Percentiles rank a stretch among this genome's conserved stretches.
These are phyloP conservation scores for Apostichopus japonicus DNA, from an alignment of 35 echinoderm and acorn worm species.

Conservation along the genomic window DNA sequence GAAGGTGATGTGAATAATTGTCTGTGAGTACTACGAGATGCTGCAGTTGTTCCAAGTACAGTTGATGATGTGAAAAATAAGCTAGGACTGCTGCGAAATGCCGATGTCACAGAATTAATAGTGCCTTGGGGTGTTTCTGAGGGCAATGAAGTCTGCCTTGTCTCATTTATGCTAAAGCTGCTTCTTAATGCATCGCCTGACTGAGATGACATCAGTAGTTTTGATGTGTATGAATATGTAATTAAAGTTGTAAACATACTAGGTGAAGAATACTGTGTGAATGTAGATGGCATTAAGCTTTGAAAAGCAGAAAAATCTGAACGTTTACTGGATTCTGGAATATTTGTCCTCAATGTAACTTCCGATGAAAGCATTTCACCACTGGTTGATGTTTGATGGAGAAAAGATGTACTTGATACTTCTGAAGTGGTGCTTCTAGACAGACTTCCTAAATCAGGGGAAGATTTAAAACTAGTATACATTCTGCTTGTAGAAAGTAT, in stretches of 20 bases:
- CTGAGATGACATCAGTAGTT: neutral
- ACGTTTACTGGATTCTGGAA: neutral
- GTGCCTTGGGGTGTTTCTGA: neutral
- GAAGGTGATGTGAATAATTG: no score
- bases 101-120: neutral
- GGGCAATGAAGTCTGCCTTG: neutral
- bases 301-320: neutral
- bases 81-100: neutral
- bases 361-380: no score
- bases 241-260: no score
- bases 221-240: neutral
- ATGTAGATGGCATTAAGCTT: neutral
- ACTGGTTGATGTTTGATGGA: no score
- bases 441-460: neutral
- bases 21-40: no score
- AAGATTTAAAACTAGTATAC: neutral
- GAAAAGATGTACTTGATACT: no score
- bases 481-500: neutral
- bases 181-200: neutral
- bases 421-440: neutral
- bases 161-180: neutral
- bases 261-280: no score
- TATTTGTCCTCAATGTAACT: neutral
- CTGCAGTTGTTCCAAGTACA: no score
- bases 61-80: no score